These are phyloP conservation scores for Cebidichthys violaceus DNA, from an alignment of 2,113 vertebrate genomes.

Conservation along the genomic window DNA sequence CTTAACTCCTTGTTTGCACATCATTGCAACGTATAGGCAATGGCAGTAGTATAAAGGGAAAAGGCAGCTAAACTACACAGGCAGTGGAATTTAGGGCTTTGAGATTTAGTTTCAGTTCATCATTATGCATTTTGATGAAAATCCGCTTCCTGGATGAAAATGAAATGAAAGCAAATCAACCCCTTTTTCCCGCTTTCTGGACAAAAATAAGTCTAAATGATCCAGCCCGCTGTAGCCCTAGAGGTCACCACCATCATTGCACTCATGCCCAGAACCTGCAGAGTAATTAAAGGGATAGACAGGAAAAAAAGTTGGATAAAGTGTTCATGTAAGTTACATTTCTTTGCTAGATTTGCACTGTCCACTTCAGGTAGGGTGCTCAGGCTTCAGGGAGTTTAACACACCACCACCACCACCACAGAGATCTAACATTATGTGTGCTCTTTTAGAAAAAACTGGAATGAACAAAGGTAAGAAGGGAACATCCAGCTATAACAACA, in stretches of 20 bases:
- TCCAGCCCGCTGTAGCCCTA: slow-evolving; percentile 1
- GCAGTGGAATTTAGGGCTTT: slow-evolving; percentile 49
- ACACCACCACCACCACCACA: slow-evolving; percentile 37
- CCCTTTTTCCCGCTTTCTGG: background rate
- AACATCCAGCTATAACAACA: slow-evolving; percentile 40
- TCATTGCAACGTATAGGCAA: slow-evolving; percentile 40
- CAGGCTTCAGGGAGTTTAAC: slow-evolving; percentile 39
- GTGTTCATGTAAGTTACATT: slow-evolving; percentile 20
- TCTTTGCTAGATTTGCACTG: slow-evolving; percentile 28
- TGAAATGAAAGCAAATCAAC: slow-evolving; percentile 13
- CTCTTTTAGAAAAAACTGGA: slow-evolving; percentile 17
- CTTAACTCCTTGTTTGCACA: slow-evolving; percentile 51
- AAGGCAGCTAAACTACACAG: slow-evolving; percentile 52
- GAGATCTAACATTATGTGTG: slow-evolving; percentile 29
- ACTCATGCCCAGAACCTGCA: slow-evolving; percentile 67
- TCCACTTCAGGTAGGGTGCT: slow-evolving; percentile 28
- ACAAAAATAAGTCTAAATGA: slow-evolving; percentile 24
- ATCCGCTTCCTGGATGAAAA: background rate
- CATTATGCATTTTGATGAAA: slow-evolving; percentile 19
- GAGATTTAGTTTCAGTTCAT: slow-evolving; percentile 20
- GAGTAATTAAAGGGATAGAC: slow-evolving; percentile 65
- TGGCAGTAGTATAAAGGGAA: slow-evolving; percentile 46
- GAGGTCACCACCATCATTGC: slow-evolving; percentile 63
- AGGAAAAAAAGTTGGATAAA: slow-evolving; percentile 19
- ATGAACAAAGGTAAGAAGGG: slow-evolving; percentile 37